These are phyloP conservation scores for Agrochola lychnidis DNA, from an alignment of 2,888 invertebrate genomes.

Conservation along the genomic window DNA sequence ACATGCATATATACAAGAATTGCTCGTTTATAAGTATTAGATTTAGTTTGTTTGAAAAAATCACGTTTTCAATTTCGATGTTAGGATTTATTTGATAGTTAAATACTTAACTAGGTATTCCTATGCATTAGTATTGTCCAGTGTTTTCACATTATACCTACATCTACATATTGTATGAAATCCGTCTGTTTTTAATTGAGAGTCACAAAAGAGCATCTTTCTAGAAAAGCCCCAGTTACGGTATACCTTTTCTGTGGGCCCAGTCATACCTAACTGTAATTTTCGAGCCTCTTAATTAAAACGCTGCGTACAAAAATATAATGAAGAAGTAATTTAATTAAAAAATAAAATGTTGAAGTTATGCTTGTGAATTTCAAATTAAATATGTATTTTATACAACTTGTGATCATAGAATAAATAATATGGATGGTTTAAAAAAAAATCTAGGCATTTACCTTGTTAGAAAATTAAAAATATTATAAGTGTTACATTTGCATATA, in stretches of 20 bases:
- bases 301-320: not conserved
- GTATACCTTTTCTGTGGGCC: not conserved
- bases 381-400: not conserved
- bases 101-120: not conserved
- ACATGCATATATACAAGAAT: no score
- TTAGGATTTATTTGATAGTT: not conserved
- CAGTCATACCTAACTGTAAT: not conserved
- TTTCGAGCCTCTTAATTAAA: constrained; percentile 20
- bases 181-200: not conserved
- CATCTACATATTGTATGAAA: no score
- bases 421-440: not conserved
- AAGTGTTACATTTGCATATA: constrained; percentile 39
- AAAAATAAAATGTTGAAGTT: constrained; percentile 1
- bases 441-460: constrained; percentile 27
- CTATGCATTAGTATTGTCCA: not conserved
- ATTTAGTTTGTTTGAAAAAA: not conserved
- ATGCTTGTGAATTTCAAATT: not conserved
- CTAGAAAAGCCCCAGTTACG: not conserved
- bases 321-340: constrained; percentile 14
- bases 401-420: not conserved
- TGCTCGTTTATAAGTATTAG: no score
- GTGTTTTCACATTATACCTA: not conserved
- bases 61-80: not conserved
- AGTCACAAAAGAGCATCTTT: not conserved
- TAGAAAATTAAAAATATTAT: constrained; percentile 23